Evolutionary conservation across 2,797 vertebrate species (phyloP), one percentile per base, ranked within the genome.

Genomic region (Bradypus variegatus): DNA sequence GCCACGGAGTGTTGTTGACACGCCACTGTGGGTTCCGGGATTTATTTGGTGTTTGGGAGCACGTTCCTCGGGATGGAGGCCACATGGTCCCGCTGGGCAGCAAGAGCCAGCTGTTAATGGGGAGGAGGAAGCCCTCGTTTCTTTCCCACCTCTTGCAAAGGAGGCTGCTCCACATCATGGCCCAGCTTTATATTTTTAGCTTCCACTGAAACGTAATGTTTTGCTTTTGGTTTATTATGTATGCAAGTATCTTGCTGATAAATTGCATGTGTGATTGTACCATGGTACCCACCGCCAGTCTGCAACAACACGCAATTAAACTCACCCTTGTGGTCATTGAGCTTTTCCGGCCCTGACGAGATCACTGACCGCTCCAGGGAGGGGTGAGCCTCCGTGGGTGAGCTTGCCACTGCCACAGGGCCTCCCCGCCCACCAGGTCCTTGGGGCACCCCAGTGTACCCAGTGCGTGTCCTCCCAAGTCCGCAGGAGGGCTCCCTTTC

Each of bases 1-100:
- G 96, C 95, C 96, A 96, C 90, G 94, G 95, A 45, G 15, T 0
- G 1, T 65, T 95, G 95, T 94, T 95, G 96, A 96, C 96, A 96
- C 90, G 62, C 92, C 93, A 91, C 94, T 81, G 95, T 94, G 96
- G 94, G 84, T 76, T 45, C 91, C 55, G 96, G 96, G 94, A 93
- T 92, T 95, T 95, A 62, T 94, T 95, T 38, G 95, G 92, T 91
- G 93, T 84, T 92, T 88, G 92, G 76, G 93, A 93, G 21, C 2
- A 25, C 48, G 36, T 92, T 94, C 83, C 75, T 80, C 73, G 91
- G 88, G 88, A 70, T 31, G 65, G 84, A 23, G 31, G 91, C 86
- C 95, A 83, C 29, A 12, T 89, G 93, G 80, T 76, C 55, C 0
- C 3, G 23, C 86, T 67, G 92, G 94, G 89, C 76, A 94, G 88